Conservation (phyloP, 2,888 invertebrate genomes). For the Eilema griseolum region DNA sequence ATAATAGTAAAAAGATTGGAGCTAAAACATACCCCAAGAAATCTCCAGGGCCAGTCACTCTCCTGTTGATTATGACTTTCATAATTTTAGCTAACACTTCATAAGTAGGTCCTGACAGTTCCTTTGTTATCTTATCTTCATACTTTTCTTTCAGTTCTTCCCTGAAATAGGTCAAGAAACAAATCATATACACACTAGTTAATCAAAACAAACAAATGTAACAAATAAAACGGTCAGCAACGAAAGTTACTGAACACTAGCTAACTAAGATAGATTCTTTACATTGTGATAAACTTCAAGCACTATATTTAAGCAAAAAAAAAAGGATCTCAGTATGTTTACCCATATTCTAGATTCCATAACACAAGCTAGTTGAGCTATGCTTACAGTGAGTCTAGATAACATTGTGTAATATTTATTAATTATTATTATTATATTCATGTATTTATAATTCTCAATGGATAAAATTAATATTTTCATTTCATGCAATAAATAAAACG, state of each 20-base stretch:
- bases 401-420: too few species aligned
- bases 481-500: too few species aligned
- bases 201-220: too few species aligned
- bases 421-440: too few species aligned
- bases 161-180: conserved; percentile 71
- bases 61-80: conserved; percentile 97
- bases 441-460: too few species aligned
- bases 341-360: too few species aligned
- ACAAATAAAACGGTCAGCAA: background rate
- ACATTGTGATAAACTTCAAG: background rate
- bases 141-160: conserved; percentile 97
- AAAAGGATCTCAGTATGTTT: too few species aligned
- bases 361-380: too few species aligned
- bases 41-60: conserved; percentile 97
- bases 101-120: conserved; percentile 96
- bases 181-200: background rate
- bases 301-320: too few species aligned
- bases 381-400: too few species aligned
- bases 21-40: conserved; percentile 93
- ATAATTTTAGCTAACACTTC: conserved; percentile 98
- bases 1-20: background rate
- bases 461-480: too few species aligned
- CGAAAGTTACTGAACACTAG: background rate
- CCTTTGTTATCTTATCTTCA: conserved; percentile 96
- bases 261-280: background rate